A percentile compares a stretch with the other conserved stretches of the same genome.
Evolutionary conservation across 1,140 invertebrate genomes (phyloP).

Genomic region (Drosophila sproati): DNA sequence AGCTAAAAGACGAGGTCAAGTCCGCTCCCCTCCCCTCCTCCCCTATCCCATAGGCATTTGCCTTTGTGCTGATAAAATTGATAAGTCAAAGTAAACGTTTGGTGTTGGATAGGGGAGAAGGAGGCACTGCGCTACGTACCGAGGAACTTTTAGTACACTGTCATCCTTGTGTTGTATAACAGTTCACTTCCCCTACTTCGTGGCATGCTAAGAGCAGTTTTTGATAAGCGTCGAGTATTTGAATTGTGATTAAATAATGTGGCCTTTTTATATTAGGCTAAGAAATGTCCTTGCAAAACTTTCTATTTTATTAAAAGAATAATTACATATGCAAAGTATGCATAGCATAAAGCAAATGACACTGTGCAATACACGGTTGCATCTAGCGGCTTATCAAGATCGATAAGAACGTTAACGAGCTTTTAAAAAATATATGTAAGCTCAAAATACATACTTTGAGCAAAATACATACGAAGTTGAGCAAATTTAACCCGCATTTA

Average conservation of each 20-base stretch:
- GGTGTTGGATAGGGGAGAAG: not conserved
- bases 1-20: constrained; percentile 65
- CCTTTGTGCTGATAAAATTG: constrained; percentile 60
- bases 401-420: not conserved
- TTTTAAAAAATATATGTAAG: not conserved
- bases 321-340: too few relatives aligned
- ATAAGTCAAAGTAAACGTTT: constrained; percentile 61
- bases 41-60: not conserved
- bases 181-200: constrained; percentile 27
- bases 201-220: not conserved
- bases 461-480: too few relatives aligned
- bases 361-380: too few relatives aligned
- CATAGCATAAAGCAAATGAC: too few relatives aligned
- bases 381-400: too few relatives aligned
- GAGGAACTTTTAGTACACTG: constrained; percentile 59
- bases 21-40: not conserved
- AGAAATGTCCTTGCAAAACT: too few relatives aligned
- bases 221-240: too few relatives aligned
- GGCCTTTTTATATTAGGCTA: too few relatives aligned
- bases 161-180: constrained; percentile 54
- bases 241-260: too few relatives aligned
- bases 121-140: not conserved
- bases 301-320: too few relatives aligned
- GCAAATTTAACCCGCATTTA: constrained; percentile 10
- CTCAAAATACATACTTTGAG: not conserved